phyloP scores from a whole-genome alignment of 2,888 invertebrate genomes.

The Hydrotaea diabolus region DNA sequence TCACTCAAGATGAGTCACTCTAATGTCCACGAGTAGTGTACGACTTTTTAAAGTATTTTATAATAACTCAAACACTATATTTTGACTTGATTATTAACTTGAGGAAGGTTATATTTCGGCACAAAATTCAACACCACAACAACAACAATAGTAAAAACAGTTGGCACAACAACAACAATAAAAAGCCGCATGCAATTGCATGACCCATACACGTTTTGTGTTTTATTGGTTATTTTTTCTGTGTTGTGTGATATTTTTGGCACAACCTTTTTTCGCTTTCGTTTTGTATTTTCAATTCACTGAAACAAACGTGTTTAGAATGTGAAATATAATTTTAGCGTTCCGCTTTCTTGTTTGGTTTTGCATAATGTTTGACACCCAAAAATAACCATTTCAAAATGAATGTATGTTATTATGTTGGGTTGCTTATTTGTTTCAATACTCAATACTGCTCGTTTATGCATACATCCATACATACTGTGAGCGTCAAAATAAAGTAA shows the following conservation, averaged over 20 bases:
- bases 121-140: too few relatives aligned
- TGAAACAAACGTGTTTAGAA: constrained; percentile 55
- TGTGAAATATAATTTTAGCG: constrained; percentile 29
- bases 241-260: constrained; percentile 15
- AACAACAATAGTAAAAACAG: constrained; percentile 3
- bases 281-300: constrained; percentile 5
- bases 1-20: too few relatives aligned
- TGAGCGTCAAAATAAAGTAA: too few relatives aligned
- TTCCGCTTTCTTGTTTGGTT: not conserved
- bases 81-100: constrained; percentile 25
- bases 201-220: constrained; percentile 51
- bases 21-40: too few relatives aligned
- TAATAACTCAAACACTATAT: not conserved
- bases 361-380: constrained; percentile 26
- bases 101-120: constrained; percentile 48
- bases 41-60: not conserved
- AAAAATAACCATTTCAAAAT: constrained; percentile 7
- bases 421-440: too few relatives aligned
- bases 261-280: not conserved
- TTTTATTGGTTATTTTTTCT: not conserved
- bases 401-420: not conserved
- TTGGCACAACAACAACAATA: not conserved
- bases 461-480: too few relatives aligned
- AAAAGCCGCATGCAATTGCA: constrained; percentile 51
- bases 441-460: too few relatives aligned